Conservation (phyloP, 2,797 vertebrate species). For the Falco berigora region DNA sequence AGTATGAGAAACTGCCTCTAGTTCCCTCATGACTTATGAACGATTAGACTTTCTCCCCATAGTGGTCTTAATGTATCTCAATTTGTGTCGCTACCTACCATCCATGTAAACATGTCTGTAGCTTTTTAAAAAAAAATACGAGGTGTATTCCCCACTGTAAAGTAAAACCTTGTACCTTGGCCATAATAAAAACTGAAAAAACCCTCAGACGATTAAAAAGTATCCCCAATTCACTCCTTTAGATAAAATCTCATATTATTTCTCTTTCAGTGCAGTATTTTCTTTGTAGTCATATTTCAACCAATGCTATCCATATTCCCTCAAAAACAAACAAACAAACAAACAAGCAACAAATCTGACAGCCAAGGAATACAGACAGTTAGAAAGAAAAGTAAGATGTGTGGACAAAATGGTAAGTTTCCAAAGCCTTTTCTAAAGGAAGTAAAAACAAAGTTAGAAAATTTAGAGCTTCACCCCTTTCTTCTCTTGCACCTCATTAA, state of each 20-base stretch:
- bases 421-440: neutral
- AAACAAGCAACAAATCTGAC: neutral
- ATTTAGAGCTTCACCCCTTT: neutral
- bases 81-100: neutral
- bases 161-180: neutral
- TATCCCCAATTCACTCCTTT: neutral
- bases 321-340: neutral
- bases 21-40: neutral
- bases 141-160: neutral
- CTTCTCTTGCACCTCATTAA: neutral
- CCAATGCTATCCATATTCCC: neutral
- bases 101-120: neutral
- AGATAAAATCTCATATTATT: neutral
- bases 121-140: neutral
- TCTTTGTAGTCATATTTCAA: neutral
- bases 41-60: neutral
- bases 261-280: neutral
- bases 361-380: neutral
- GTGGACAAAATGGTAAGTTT: neutral
- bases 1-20: neutral
- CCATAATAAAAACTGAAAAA: neutral
- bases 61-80: neutral
- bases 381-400: neutral
- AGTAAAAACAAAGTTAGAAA: neutral
- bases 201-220: neutral